Evolutionary conservation across 2,888 invertebrate species (phyloP).

Genomic region (Conomelus anceps): DNA sequence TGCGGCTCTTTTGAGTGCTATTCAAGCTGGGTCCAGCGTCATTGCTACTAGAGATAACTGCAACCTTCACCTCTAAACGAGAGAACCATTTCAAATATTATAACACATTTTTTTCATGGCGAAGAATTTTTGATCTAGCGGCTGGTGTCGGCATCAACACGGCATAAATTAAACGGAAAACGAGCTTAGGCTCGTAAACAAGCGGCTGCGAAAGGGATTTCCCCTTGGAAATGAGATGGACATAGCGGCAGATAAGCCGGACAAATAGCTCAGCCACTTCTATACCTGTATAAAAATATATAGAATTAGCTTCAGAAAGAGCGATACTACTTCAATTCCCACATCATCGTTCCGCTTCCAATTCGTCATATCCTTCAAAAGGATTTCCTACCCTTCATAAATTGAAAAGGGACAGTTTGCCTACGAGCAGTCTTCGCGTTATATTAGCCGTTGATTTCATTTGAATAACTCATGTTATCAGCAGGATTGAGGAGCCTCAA

Average conservation of each 20-base stretch:
- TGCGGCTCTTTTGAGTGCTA: constrained; percentile 5
- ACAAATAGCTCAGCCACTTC: not conserved
- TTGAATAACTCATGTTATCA: not conserved
- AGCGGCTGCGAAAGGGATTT: not conserved
- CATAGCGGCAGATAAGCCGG: not conserved
- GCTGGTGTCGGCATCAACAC: constrained; percentile 1
- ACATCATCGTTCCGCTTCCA: not conserved
- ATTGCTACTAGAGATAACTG: not conserved
- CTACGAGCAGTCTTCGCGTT: not conserved
- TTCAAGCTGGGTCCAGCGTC: no score
- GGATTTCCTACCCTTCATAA: not conserved
- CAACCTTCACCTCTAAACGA: not conserved
- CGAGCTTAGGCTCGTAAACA: not conserved
- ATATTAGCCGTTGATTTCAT: not conserved
- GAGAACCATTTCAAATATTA: not conserved
- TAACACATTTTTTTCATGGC: not conserved
- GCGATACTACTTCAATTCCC: not conserved
- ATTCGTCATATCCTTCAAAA: not conserved
- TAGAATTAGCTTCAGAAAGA: not conserved
- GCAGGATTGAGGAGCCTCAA: not conserved
- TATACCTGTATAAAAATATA: not conserved
- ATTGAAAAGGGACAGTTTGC: not conserved
- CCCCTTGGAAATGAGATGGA: not conserved
- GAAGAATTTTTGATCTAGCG: not conserved
- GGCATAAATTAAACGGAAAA: constrained; percentile 6